Evolutionary conservation across 2,797 vertebrate genomes (phyloP), one percentile per base, ranked within the genome.

Genomic region (Carduelis carduelis): DNA sequence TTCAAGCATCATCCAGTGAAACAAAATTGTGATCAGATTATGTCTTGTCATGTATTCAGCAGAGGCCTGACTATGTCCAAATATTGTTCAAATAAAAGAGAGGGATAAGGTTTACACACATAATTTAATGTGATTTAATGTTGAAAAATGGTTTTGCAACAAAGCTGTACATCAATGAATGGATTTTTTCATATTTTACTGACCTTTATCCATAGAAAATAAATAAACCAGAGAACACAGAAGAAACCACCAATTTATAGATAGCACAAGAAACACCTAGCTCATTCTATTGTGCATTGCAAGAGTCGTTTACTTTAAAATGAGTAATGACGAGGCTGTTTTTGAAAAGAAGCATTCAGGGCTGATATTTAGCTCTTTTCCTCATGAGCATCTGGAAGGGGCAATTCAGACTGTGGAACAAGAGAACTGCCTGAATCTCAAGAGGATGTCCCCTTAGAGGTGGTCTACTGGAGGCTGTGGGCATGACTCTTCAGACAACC

Each of bases 281-380:
- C 10, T 90, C 53, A 70, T 84, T 79, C 83, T 83, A 64, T 64
- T 74, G 60, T 50, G 26, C 27, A 68, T 46, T 17, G 16, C 30
- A 49, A 55, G 24, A 43, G 71, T 32, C 94, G 46, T 91, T 96
- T 96, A 70, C 79, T 92, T 75, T 56, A 77, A 90, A 89, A 77
- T 53, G 52, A 92, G 19, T 74, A 74, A 85, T 47, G 56, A 79
- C 0, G 0, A 64, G 66, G 11, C 18, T 68, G 34, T 52, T 84
- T 90, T 94, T 83, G 60, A 89, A 93, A 93, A 84, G 64, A 32
- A 79, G 9, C 22, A 60, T 84, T 94, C 63, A 89, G 76, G 32
- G 30, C 12, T 89, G 80, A 90, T 87, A 88, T 59, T 91, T 70
- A 87, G 43, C 84, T 95, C 71, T 85, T 94, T 71, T 82, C 41